phyloP scores from a whole-genome alignment of 2,888 invertebrate genomes.

The Oligia strigilis region DNA sequence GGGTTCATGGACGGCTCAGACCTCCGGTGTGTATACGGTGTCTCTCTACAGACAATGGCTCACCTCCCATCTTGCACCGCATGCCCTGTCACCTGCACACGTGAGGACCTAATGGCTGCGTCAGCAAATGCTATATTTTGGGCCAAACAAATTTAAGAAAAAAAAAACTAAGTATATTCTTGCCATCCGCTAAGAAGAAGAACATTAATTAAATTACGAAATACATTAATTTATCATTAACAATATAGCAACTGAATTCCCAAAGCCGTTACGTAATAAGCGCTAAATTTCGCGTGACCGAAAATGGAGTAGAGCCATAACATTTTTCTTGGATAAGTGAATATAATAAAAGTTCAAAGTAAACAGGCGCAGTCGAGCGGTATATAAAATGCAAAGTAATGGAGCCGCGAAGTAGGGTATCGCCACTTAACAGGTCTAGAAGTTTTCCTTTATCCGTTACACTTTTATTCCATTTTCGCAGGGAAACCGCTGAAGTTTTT shows the following conservation, averaged over 20 bases:
- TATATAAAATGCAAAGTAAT: conserved; percentile 79
- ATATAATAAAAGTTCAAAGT: conserved; percentile 71
- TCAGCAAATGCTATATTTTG: background rate
- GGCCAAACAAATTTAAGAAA: no score
- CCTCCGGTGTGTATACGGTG: background rate
- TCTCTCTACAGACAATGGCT: no score
- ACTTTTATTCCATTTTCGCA: conserved; percentile 78
- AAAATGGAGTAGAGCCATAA: conserved; percentile 67
- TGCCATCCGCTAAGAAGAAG: background rate
- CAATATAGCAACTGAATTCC: conserved; percentile 53
- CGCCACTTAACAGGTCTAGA: conserved; percentile 78
- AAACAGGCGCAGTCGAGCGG: conserved; percentile 72
- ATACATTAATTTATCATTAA: conserved; percentile 50
- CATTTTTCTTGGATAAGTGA: conserved; percentile 68
- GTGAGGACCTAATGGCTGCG: background rate
- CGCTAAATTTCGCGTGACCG: conserved; percentile 65
- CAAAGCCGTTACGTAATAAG: conserved; percentile 58
- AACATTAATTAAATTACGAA: conserved; percentile 27
- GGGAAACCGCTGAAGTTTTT: conserved; percentile 77
- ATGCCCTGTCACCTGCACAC: background rate
- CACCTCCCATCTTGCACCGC: background rate
- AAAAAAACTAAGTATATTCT: background rate
- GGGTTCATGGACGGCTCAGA: background rate
- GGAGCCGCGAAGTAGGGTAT: conserved; percentile 78
- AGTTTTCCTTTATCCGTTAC: conserved; percentile 80